These are phyloP conservation scores for Echinarachnius parma DNA, from an alignment of 53 echinoderm and acorn worm species.

Conservation along the genomic window DNA sequence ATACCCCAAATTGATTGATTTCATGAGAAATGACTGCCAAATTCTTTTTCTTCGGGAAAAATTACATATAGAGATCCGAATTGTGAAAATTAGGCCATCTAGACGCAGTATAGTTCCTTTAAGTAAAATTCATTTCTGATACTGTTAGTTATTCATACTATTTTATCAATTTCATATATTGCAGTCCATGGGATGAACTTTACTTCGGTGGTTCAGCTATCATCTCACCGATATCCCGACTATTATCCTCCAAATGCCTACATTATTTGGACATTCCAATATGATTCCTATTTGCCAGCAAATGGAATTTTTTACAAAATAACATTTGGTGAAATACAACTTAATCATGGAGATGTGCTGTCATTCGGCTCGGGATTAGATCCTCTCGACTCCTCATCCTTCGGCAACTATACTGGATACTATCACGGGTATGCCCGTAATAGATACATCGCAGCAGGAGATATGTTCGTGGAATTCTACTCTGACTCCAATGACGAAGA, in stretches of 20 bases:
- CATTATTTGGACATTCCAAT: not conserved
- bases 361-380: not conserved
- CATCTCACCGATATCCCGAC: not conserved
- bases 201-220: not conserved
- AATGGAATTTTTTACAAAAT: not conserved
- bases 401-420: not conserved
- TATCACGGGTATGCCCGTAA: not conserved
- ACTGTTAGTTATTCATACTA: too few relatives aligned
- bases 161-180: too few relatives aligned
- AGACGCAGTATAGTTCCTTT: too few relatives aligned
- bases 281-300: not conserved
- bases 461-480: not conserved
- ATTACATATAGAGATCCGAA: too few relatives aligned
- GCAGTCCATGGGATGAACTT: too few relatives aligned
- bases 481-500: not conserved
- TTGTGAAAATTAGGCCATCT: too few relatives aligned
- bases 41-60: too few relatives aligned
- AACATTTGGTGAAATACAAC: not conserved
- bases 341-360: not conserved
- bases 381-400: not conserved
- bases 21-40: too few relatives aligned
- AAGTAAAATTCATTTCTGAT: too few relatives aligned
- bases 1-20: too few relatives aligned
- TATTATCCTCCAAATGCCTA: constrained; percentile 1
- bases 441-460: not conserved